Conservation (phyloP, 2,888 invertebrate genomes). For the Sylvicola cinctus region DNA sequence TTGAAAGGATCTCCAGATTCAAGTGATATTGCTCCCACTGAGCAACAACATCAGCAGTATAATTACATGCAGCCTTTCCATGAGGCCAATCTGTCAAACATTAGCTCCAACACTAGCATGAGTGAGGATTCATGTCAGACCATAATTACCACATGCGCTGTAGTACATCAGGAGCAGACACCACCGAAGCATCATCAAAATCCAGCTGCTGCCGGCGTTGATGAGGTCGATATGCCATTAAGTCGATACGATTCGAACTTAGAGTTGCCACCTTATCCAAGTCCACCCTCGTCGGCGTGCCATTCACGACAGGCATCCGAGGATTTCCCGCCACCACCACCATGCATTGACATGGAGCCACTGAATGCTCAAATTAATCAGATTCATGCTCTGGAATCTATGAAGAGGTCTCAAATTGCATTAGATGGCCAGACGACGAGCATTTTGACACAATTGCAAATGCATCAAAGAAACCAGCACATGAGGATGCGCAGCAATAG, state of each 20-base stretch:
- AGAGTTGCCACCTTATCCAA: slow-evolving; percentile 63
- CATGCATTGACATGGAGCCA: slow-evolving; percentile 46
- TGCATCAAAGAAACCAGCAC: slow-evolving; percentile 32
- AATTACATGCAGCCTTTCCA: slow-evolving; percentile 16
- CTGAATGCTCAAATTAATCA: slow-evolving; percentile 37
- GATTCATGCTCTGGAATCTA: slow-evolving; percentile 22
- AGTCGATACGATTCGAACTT: slow-evolving; percentile 22
- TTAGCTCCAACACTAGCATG: slow-evolving; percentile 25
- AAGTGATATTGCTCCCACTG: slow-evolving; percentile 13
- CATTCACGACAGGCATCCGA: slow-evolving; percentile 76
- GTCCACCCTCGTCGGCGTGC: slow-evolving; percentile 50
- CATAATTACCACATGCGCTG: slow-evolving; percentile 59
- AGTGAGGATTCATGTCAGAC: slow-evolving; percentile 35
- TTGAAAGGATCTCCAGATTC: slow-evolving; percentile 15
- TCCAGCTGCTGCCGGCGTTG: slow-evolving; percentile 17
- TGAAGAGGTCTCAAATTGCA: slow-evolving; percentile 18
- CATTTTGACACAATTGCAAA: slow-evolving; percentile 29
- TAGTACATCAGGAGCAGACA: slow-evolving; percentile 67
- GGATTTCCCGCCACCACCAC: slow-evolving; percentile 79
- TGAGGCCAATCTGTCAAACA: slow-evolving; percentile 23
- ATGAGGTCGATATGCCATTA: slow-evolving; percentile 41
- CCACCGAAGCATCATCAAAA: slow-evolving; percentile 31
- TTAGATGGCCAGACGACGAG: slow-evolving; percentile 20
- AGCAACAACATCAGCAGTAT: slow-evolving; percentile 12
- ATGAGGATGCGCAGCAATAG: slow-evolving; percentile 15